Base-by-base conservation (phyloP, 2,113 vertebrate species). In the Talpa occidentalis region DNA sequence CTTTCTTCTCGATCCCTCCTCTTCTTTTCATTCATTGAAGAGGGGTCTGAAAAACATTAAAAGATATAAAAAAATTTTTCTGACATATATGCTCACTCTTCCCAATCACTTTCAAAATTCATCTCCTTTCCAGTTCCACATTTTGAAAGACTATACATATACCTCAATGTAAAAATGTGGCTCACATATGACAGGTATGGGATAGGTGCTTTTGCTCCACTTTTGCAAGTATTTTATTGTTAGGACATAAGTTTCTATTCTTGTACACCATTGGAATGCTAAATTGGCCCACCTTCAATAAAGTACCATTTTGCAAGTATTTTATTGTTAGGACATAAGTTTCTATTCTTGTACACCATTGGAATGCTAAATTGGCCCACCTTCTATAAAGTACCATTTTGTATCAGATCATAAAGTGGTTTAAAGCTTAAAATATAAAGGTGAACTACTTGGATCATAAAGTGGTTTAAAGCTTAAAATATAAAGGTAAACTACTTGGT, bases 1-100 rank as follows among this genome's bases (percentile, higher is more conserved):
- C 99, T 99, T 92, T 99, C 99, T 96, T 99, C 99, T 89, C 98
- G 98, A 66, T 99, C 99, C 94, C 97, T 98, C 96, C 97, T 98
- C 89, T 99, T 98, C 98, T 98, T 98, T 94, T 99, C 99, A 86
- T 98, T 99, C 88, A 98, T 5, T 16, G 98, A 98, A 15, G 98
- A 98, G 80, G 99, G 98, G 97, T 98, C 99, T 99, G 98, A 97
- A 98, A 97, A 94, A 3, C 22, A 96, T 96, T 88, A 97, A 59
- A 37, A 32, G 64, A 72, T 59, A 49, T 97, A 91, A 97, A 92
- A 96, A 90, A 26, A 94, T 91, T 92, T 47, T 69, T 40, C 60
- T 88, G 80, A 79, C 32, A 91, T 42, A 54, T 80, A 80, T 66
- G 28, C 22, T 84, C 12, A 37, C 37, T 56, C 56, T 72, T 83